Evolutionary conservation across 2,113 vertebrate species (phyloP).

Genomic region (Menidia beryllina): DNA sequence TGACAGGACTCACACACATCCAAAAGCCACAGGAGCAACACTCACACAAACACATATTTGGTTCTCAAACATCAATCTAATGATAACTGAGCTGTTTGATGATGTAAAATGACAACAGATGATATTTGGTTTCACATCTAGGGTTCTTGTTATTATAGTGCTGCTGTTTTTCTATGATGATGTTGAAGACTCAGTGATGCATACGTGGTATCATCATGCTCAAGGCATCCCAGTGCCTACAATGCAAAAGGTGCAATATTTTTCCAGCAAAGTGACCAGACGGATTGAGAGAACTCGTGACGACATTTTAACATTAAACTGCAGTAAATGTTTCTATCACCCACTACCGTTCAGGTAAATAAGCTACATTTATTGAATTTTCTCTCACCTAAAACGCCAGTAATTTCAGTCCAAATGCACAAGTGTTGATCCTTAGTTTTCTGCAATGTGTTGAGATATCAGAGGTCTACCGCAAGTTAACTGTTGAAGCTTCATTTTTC

Average conservation of each 20-base stretch:
- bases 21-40: neutral
- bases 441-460: conserved; percentile 26
- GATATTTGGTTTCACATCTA: conserved; percentile 11
- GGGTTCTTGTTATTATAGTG: conserved; percentile 5
- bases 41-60: neutral
- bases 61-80: conserved; percentile 19
- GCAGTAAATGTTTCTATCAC: conserved; percentile 10
- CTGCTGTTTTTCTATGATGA: conserved; percentile 6
- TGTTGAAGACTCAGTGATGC: conserved; percentile 9
- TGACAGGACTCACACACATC: conserved; percentile 16
- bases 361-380: conserved; percentile 20
- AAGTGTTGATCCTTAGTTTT: conserved; percentile 40
- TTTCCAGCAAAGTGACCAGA: conserved; percentile 35
- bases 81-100: neutral
- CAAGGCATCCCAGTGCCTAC: conserved; percentile 40
- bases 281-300: conserved; percentile 43
- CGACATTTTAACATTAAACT: conserved; percentile 43
- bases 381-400: conserved; percentile 7
- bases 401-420: conserved; percentile 29
- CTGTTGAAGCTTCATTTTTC: conserved; percentile 25
- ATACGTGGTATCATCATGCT: conserved; percentile 58
- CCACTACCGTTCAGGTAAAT: conserved; percentile 13
- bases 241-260: conserved; percentile 1
- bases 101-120: conserved; percentile 11
- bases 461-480: conserved; percentile 29